A percentile compares a stretch with the other conserved stretches of the same genome.
phyloP scores from a whole-genome alignment of 1,140 invertebrate species.

The Bombus confusus region DNA sequence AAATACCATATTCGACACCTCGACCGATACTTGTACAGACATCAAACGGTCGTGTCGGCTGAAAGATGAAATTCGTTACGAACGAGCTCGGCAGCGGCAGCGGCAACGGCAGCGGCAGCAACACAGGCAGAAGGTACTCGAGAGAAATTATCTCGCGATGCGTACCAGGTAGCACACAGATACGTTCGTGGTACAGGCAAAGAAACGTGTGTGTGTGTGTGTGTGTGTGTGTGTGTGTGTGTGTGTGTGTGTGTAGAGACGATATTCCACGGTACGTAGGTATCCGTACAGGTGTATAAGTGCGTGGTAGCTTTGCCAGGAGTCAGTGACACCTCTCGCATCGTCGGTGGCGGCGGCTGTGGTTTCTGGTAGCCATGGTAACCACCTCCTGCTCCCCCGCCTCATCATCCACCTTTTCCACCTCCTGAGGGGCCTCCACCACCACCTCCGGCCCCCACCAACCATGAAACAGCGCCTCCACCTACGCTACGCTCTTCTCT shows the following conservation, averaged over 20 bases:
- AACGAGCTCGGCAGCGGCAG: conserved; percentile 18
- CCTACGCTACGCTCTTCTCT: conserved; percentile 53
- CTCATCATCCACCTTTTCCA: conserved; percentile 60
- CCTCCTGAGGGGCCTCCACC: conserved; percentile 57
- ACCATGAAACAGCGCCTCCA: conserved; percentile 52
- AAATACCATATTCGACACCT: conserved; percentile 28
- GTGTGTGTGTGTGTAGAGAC: background rate
- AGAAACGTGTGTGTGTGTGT: background rate
- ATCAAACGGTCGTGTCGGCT: conserved; percentile 43
- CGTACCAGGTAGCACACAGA: conserved; percentile 25
- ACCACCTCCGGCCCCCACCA: conserved; percentile 64
- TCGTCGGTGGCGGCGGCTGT: conserved; percentile 78
- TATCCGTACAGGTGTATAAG: conserved; percentile 41
- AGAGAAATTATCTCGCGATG: conserved; percentile 58
- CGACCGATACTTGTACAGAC: conserved; percentile 32
- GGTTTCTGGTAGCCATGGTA: conserved; percentile 81
- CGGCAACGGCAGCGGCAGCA: background rate
- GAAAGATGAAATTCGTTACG: conserved; percentile 60
- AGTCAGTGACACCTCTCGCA: conserved; percentile 82
- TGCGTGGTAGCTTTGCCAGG: conserved; percentile 72
- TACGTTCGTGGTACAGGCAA: background rate
- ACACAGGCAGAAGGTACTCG: conserved; percentile 46
- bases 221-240: background rate
- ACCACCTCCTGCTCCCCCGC: conserved; percentile 71
- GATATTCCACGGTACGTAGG: background rate